These are phyloP conservation scores for Augiades crinisus DNA, from an alignment of 2,888 invertebrate species.

Conservation along the genomic window DNA sequence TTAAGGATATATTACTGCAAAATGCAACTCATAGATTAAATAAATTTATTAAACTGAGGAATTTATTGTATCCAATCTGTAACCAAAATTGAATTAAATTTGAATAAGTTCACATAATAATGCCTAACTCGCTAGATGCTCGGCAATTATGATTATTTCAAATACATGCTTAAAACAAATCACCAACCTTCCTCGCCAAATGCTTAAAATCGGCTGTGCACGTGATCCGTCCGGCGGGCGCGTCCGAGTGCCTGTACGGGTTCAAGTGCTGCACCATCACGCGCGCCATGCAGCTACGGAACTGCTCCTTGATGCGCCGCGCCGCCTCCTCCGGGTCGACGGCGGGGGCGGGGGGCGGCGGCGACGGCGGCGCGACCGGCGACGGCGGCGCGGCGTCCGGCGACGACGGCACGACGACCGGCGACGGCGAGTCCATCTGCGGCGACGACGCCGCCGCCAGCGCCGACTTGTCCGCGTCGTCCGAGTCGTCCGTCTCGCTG, in stretches of 20 bases:
- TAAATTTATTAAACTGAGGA: too few species aligned
- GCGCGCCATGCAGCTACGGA: conserved; percentile 89
- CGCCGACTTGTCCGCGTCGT: conserved; percentile 28
- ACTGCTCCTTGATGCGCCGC: conserved; percentile 91
- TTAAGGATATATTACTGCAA: too few species aligned
- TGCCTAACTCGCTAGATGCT: too few species aligned
- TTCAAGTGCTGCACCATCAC: conserved; percentile 93
- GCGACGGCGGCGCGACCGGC: not conserved
- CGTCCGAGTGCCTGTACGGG: conserved; percentile 92
- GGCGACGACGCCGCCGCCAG: conserved; percentile 20
- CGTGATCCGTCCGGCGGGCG: conserved; percentile 91
- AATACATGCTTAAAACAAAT: not conserved
- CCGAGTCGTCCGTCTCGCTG: conserved; percentile 48
- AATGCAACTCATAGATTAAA: too few species aligned
- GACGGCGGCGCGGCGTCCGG: conserved; percentile 8
- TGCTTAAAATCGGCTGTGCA: conserved; percentile 97
- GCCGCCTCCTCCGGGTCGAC: conserved; percentile 74
- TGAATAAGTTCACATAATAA: too few species aligned
- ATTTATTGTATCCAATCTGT: too few species aligned
- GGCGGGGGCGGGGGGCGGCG: conserved; percentile 19
- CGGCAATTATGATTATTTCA: too few species aligned
- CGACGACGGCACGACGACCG: conserved; percentile 22
- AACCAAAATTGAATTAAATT: too few species aligned
- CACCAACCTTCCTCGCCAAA: conserved; percentile 92
- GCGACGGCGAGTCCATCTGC: conserved; percentile 10